Evolutionary conservation across 2,888 invertebrate genomes (phyloP).

Genomic region (Drosophila kanekoi): DNA sequence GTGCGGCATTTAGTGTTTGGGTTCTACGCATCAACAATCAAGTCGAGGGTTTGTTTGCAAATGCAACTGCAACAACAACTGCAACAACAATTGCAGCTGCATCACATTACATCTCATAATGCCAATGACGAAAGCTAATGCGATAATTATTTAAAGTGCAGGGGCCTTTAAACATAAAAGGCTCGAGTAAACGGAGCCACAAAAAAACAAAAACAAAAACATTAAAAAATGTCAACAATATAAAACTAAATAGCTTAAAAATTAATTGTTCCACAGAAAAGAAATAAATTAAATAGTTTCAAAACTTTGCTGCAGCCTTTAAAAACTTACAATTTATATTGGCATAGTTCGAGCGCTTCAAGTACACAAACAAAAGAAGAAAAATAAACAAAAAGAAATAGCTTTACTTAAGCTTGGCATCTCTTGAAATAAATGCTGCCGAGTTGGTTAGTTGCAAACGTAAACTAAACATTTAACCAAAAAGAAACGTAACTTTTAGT

Average conservation of each 20-base stretch:
- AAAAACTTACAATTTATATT: background rate
- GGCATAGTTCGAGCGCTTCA: too few relatives aligned
- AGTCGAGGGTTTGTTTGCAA: constrained; percentile 36
- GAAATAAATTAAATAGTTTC: background rate
- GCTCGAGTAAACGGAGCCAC: background rate
- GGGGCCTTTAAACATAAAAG: background rate
- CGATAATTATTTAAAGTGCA: constrained; percentile 5
- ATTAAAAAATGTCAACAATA: background rate
- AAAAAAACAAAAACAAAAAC: background rate
- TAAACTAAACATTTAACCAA: background rate
- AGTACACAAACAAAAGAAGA: too few relatives aligned
- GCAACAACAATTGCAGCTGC: background rate
- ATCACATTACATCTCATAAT: constrained; percentile 24
- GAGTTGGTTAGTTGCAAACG: background rate
- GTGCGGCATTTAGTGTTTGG: constrained; percentile 37
- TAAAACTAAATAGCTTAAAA: background rate
- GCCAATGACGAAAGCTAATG: constrained; percentile 36
- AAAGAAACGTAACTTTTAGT: background rate
- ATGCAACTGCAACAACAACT: constrained; percentile 1
- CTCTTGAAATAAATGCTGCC: too few relatives aligned
- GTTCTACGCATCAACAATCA: constrained; percentile 33
- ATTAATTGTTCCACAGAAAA: background rate
- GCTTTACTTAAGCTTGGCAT: too few relatives aligned
- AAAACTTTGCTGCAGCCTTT: too few relatives aligned
- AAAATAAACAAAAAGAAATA: background rate